Conservation (phyloP, 1,140 invertebrate species). For the Drosophila grimshawi region DNA sequence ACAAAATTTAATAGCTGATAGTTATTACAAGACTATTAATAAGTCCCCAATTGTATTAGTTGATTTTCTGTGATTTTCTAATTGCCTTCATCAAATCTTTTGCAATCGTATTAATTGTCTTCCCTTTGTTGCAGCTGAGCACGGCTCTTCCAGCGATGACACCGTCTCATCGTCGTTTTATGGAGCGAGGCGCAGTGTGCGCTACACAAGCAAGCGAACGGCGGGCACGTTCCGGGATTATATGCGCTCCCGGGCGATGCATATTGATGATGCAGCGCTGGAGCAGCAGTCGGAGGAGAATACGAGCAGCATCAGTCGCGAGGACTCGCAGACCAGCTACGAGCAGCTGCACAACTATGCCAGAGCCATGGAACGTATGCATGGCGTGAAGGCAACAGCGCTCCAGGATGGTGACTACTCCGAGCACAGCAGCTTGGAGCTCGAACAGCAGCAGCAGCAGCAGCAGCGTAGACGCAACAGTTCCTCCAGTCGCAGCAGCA, state of each 20-base stretch:
- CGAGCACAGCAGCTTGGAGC: conserved; percentile 55
- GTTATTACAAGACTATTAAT: too few species aligned
- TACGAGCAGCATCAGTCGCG: conserved; percentile 71
- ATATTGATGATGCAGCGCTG: conserved; percentile 67
- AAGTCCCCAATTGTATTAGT: too few species aligned
- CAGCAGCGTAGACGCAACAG: conserved; percentile 41
- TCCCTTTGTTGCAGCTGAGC: conserved; percentile 47
- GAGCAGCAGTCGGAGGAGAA: conserved; percentile 76
- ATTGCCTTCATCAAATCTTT: too few species aligned
- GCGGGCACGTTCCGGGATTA: conserved; percentile 79
- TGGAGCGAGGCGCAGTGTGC: conserved; percentile 77
- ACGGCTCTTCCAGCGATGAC: conserved; percentile 78
- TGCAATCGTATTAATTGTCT: neutral
- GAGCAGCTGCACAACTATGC: conserved; percentile 68
- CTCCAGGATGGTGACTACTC: conserved; percentile 45
- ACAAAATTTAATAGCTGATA: too few species aligned
- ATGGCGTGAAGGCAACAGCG: conserved; percentile 50
- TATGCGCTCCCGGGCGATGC: conserved; percentile 74
- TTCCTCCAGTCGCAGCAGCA: conserved; percentile 48
- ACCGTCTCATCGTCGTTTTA: conserved; percentile 81
- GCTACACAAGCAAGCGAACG: conserved; percentile 81
- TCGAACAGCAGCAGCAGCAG: conserved; percentile 43
- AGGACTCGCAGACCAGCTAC: conserved; percentile 74
- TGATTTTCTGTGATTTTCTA: too few species aligned
- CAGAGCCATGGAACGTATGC: conserved; percentile 63